These are phyloP conservation scores for Prostheceraeus crozeri DNA, from an alignment of 2,888 invertebrate species.

Conservation along the genomic window DNA sequence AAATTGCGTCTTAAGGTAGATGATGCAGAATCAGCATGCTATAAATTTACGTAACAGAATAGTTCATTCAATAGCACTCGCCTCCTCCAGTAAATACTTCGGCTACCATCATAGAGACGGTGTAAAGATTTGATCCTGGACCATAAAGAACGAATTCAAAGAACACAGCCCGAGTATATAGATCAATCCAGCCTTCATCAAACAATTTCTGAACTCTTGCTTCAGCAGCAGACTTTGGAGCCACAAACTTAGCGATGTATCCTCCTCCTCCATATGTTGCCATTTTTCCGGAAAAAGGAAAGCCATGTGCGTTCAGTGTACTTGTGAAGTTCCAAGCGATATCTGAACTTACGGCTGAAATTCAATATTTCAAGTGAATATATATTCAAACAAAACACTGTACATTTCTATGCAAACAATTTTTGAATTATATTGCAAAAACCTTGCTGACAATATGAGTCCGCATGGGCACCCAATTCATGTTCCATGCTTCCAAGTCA, in stretches of 20 bases:
- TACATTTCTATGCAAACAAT: too few species aligned
- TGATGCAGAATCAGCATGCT: too few species aligned
- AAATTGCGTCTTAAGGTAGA: too few species aligned
- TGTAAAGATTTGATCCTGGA: slow-evolving; percentile 41
- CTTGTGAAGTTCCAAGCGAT: slow-evolving; percentile 38
- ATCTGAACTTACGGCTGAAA: too few species aligned
- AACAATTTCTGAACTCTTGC: slow-evolving; percentile 34
- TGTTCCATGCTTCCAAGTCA: too few species aligned
- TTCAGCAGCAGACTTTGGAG: slow-evolving; percentile 32
- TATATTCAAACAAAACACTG: too few species aligned
- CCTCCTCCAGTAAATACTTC: slow-evolving; percentile 39
- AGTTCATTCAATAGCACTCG: slow-evolving; percentile 2
- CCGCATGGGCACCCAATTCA: too few species aligned
- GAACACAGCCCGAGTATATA: slow-evolving; percentile 40
- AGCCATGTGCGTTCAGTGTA: slow-evolving; percentile 30
- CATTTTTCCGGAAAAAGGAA: slow-evolving; percentile 36
- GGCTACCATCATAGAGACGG: slow-evolving; percentile 39
- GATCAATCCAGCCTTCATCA: slow-evolving; percentile 41
- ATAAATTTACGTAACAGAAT: not conserved
- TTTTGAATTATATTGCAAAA: too few species aligned
- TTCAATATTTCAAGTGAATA: too few species aligned
- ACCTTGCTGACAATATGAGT: too few species aligned
- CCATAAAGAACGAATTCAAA: slow-evolving; percentile 43
- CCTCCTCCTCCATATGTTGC: slow-evolving; percentile 42
- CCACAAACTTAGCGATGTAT: slow-evolving; percentile 41